phyloP scores from a whole-genome alignment of 2,797 vertebrate genomes.

The Phaenicophaeus curvirostris region DNA sequence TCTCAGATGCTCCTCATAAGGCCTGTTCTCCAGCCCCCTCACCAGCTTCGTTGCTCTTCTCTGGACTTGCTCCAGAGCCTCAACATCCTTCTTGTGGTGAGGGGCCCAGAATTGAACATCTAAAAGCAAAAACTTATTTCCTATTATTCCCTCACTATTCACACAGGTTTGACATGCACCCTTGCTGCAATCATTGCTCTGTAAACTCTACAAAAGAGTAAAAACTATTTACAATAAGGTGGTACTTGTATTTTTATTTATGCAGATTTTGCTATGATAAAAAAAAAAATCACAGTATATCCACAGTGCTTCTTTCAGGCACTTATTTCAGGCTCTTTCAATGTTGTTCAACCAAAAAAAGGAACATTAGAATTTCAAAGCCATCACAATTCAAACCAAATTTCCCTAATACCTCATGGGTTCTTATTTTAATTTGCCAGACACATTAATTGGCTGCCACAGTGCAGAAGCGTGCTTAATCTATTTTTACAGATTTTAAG shows the following conservation, averaged over 20 bases:
- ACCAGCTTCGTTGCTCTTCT: no score
- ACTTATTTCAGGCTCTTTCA: background rate
- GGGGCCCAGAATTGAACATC: no score
- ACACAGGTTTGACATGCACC: background rate
- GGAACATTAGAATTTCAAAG: constrained; percentile 35
- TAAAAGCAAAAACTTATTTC: background rate
- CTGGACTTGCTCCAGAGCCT: no score
- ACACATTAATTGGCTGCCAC: constrained; percentile 32
- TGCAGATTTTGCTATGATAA: background rate
- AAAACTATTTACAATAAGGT: background rate
- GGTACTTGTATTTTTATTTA: background rate
- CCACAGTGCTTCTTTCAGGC: background rate
- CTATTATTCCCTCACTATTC: background rate
- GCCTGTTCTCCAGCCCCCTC: no score
- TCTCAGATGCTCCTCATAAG: no score
- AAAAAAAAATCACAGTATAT: background rate
- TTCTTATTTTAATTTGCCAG: constrained; percentile 53
- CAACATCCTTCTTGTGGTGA: no score
- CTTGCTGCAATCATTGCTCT: background rate
- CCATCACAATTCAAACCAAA: constrained; percentile 42
- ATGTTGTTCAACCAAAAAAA: background rate
- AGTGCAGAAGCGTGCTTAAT: constrained; percentile 31
- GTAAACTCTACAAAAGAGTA: background rate
- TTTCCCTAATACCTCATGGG: constrained; percentile 39
- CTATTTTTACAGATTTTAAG: constrained; percentile 56